These are phyloP conservation scores for Drosophila trapezifrons DNA, from an alignment of 1,140 invertebrate genomes.

Conservation along the genomic window DNA sequence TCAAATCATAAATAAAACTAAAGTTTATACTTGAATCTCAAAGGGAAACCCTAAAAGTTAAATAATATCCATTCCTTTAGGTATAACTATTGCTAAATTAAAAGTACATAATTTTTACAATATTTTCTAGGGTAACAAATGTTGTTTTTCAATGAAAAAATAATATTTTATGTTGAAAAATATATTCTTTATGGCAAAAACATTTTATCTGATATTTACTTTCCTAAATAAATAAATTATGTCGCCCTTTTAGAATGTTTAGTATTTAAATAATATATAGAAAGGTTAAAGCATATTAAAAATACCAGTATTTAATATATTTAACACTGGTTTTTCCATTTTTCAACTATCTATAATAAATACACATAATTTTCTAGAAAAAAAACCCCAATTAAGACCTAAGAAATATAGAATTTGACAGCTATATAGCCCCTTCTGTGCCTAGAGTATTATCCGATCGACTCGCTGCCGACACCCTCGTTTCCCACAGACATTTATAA, in stretches of 20 bases:
- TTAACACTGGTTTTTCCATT: neutral
- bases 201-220: no score
- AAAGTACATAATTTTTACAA: neutral
- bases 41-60: no score
- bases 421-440: neutral
- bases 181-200: no score
- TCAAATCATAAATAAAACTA: neutral
- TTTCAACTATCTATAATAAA: no score
- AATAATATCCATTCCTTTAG: no score
- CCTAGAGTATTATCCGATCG: constrained; percentile 27
- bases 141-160: no score
- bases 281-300: no score
- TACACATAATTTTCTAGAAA: no score
- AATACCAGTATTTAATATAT: no score
- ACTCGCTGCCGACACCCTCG: neutral
- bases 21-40: neutral
- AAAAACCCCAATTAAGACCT: neutral
- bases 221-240: neutral
- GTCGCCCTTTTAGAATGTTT: neutral
- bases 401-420: neutral
- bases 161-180: no score
- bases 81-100: no score
- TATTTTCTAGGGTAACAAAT: neutral
- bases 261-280: no score
- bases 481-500: constrained; percentile 44